Evolutionary conservation across 2,113 vertebrate species (phyloP).

Genomic region (Morphnarchus princeps): DNA sequence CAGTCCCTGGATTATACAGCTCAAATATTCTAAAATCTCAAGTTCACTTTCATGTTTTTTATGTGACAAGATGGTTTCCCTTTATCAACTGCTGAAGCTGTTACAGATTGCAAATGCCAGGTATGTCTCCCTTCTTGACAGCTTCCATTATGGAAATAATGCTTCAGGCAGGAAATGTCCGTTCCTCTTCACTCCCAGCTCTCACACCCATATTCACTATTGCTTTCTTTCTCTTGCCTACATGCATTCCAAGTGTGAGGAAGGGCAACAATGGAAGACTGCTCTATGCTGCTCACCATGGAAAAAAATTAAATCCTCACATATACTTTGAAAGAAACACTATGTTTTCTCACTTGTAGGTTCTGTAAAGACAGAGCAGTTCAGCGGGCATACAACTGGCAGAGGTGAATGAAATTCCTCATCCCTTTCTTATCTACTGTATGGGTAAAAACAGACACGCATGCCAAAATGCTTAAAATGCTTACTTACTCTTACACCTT

Average conservation of each 20-base stretch:
- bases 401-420: neutral
- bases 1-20: neutral
- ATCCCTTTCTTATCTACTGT: neutral
- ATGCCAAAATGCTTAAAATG: conserved; percentile 52
- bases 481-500: conserved; percentile 92
- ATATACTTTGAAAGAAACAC: neutral
- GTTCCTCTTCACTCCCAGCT: neutral
- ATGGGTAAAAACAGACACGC: neutral
- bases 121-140: neutral
- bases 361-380: neutral
- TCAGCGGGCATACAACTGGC: neutral
- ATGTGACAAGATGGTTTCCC: neutral
- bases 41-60: neutral
- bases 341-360: neutral
- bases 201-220: neutral
- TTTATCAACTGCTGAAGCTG: neutral
- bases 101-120: neutral
- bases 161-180: neutral
- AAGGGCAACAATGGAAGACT: neutral
- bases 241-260: neutral
- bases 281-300: neutral
- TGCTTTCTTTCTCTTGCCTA: neutral
- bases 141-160: neutral
- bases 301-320: neutral
- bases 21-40: neutral